A percentile compares a stretch with the other conserved stretches of the same genome.
phyloP scores from a whole-genome alignment of 1,140 invertebrate genomes.

The Drosophila chauvacae region DNA sequence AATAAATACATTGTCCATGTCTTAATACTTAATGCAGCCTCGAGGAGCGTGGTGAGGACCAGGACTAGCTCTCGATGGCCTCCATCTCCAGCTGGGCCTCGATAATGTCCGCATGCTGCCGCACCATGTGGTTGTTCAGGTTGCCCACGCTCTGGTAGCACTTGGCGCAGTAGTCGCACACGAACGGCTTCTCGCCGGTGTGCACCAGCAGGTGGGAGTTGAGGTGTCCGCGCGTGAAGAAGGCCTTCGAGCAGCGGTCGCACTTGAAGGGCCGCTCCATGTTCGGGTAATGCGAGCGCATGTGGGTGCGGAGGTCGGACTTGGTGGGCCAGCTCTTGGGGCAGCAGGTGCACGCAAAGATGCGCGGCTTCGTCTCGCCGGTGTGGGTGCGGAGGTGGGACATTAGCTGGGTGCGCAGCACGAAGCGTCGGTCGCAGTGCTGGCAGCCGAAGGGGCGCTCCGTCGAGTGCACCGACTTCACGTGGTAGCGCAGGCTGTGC shows the following conservation, averaged over 20 bases:
- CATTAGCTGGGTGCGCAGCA: slow-evolving; percentile 85
- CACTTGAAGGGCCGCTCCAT: slow-evolving; percentile 79
- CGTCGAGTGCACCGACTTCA: slow-evolving; percentile 84
- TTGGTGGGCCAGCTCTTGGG: slow-evolving; percentile 72
- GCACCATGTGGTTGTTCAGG: slow-evolving; percentile 73
- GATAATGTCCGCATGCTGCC: slow-evolving; percentile 57
- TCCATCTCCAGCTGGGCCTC: slow-evolving; percentile 57
- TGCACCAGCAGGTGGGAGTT: slow-evolving; percentile 73
- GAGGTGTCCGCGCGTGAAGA: slow-evolving; percentile 76
- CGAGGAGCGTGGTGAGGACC: not conserved
- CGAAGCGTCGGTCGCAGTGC: slow-evolving; percentile 84
- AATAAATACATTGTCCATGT: slow-evolving; percentile 29
- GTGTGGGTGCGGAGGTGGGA: slow-evolving; percentile 84
- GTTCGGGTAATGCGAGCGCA: slow-evolving; percentile 72
- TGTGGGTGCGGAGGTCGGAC: slow-evolving; percentile 76
- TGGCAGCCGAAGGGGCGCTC: slow-evolving; percentile 84
- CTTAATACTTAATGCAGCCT: slow-evolving; percentile 47
- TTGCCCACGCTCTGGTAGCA: slow-evolving; percentile 79
- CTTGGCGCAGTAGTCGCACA: slow-evolving; percentile 64
- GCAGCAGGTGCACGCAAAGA: slow-evolving; percentile 61
- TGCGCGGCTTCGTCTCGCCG: slow-evolving; percentile 78
- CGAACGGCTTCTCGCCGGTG: slow-evolving; percentile 75
- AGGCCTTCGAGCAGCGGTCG: slow-evolving; percentile 68
- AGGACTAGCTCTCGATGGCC: slow-evolving; percentile 33
- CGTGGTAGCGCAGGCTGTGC: slow-evolving; percentile 75